Evolutionary conservation across 2,113 vertebrate species (phyloP).

Genomic region (Sporophila hypoxantha): DNA sequence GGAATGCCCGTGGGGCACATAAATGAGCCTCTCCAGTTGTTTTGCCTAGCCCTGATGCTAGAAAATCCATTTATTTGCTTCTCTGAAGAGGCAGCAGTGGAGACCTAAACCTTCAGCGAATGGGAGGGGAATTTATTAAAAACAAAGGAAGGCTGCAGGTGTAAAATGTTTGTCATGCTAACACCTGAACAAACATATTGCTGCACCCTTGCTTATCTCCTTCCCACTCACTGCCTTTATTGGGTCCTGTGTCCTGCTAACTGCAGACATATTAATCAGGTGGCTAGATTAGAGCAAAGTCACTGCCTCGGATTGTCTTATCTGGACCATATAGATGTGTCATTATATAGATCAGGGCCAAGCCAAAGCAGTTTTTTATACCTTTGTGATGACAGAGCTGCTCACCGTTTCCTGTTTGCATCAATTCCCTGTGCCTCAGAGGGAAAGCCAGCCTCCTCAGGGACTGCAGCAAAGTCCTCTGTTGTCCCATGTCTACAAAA

Average conservation of each 20-base stretch:
- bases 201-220: constrained; percentile 28
- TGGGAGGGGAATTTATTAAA: not conserved
- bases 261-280: constrained; percentile 12
- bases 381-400: not conserved
- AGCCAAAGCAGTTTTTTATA: not conserved
- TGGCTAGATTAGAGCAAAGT: not conserved
- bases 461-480: not conserved
- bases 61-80: not conserved
- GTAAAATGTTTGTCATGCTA: constrained; percentile 11
- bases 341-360: not conserved
- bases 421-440: not conserved
- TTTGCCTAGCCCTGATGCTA: not conserved
- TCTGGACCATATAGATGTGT: not conserved
- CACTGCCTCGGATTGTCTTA: not conserved
- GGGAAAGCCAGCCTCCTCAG: not conserved
- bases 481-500: not conserved
- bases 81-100: not conserved
- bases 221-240: not conserved
- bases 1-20: not conserved
- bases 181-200: constrained; percentile 39
- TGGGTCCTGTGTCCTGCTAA: not conserved
- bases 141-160: constrained; percentile 14
- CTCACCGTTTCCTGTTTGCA: constrained; percentile 1
- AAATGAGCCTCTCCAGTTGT: not conserved
- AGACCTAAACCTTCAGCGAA: not conserved